These are phyloP conservation scores for Hirundichthys speculiger DNA, from an alignment of 2,113 vertebrate genomes.

Conservation along the genomic window DNA sequence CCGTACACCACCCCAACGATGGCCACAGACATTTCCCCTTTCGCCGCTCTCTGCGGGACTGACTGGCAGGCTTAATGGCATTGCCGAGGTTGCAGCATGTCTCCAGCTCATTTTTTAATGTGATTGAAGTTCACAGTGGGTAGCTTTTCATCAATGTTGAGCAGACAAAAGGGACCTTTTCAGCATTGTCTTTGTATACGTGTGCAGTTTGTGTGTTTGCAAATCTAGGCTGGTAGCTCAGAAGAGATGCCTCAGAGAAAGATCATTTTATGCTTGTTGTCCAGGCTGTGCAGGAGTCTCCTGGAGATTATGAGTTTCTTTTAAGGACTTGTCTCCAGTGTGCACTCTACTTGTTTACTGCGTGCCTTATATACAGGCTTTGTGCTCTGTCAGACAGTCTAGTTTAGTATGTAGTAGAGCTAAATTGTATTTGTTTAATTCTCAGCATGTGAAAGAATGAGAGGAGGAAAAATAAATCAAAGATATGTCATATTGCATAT, in stretches of 20 bases:
- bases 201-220: constrained; percentile 57
- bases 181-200: constrained; percentile 60
- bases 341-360: constrained; percentile 60
- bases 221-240: constrained; percentile 39
- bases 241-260: constrained; percentile 52
- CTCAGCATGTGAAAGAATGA: constrained; percentile 1
- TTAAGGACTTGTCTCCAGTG: constrained; percentile 59
- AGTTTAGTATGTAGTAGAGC: constrained; percentile 51
- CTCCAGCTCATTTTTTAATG: constrained; percentile 73
- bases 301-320: constrained; percentile 63
- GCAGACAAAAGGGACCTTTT: constrained; percentile 76
- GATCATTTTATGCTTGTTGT: constrained; percentile 62
- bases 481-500: no score
- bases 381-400: constrained; percentile 30
- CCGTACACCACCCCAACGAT: constrained; percentile 33
- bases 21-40: constrained; percentile 45
- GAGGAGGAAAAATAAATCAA: neutral
- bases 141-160: constrained; percentile 77
- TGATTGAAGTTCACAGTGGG: constrained; percentile 81
- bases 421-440: constrained; percentile 12
- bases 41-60: constrained; percentile 53
- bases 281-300: constrained; percentile 51
- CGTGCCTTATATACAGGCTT: constrained; percentile 27
- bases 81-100: constrained; percentile 66
- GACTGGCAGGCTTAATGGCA: constrained; percentile 78